These are phyloP conservation scores for Actinostola sp. DNA, from an alignment of 92 coral and sea anemone genomes.

Conservation along the genomic window DNA sequence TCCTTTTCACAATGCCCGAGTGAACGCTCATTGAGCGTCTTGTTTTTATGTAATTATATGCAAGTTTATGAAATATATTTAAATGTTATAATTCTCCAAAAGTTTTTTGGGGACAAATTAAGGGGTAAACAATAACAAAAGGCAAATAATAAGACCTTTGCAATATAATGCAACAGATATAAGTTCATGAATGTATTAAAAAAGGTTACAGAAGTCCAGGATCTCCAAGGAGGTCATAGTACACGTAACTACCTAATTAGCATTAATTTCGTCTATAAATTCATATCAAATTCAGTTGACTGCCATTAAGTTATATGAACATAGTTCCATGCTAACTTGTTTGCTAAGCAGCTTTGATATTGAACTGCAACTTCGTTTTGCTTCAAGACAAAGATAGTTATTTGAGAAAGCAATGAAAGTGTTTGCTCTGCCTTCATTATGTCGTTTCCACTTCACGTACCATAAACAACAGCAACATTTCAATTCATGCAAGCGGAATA, in stretches of 20 bases:
- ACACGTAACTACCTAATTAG: neutral
- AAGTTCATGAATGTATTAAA: too few species aligned
- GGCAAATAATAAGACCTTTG: too few species aligned
- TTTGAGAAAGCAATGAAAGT: constrained; percentile 9
- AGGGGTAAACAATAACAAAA: too few species aligned
- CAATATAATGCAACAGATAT: too few species aligned
- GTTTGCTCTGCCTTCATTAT: constrained; percentile 1
- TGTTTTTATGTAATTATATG: too few species aligned
- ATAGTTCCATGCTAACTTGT: neutral
- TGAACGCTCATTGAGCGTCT: too few species aligned
- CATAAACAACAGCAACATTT: constrained; percentile 20
- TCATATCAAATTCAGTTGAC: neutral
- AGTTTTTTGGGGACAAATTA: too few species aligned
- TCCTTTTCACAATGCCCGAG: too few species aligned
- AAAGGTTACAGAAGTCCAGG: neutral
- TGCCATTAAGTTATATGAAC: neutral
- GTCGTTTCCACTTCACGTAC: constrained; percentile 28
- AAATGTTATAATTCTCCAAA: too few species aligned
- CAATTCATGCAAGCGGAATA: neutral
- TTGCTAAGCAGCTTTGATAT: neutral
- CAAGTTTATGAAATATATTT: too few species aligned
- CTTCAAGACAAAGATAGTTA: constrained; percentile 22
- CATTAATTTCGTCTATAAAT: neutral
- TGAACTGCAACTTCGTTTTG: neutral
- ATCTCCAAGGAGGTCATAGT: neutral